Base-by-base conservation (phyloP, 1,140 invertebrate species). In the Drosophila willistoni region DNA sequence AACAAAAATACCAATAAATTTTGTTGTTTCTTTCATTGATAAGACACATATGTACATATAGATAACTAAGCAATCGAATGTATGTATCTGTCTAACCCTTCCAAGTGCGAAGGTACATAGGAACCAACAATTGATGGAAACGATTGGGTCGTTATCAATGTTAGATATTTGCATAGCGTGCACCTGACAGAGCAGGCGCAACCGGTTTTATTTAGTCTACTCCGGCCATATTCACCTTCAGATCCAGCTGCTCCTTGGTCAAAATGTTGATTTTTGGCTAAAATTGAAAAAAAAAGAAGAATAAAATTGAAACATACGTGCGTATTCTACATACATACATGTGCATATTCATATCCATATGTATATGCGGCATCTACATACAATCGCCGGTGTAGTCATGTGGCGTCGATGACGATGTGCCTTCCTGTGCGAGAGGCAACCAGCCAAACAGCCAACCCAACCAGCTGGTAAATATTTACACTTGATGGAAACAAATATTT, bases 381-480 rank as follows among this genome's bases (percentile, higher is more conserved):
- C 34, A 36, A 3, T 36, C 34, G 34, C 34, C 29, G 29, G 34
- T 36, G 14, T 17, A 36, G 55, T 33, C 55, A 36, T 57, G 55
- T 57, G 55, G 33, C 55, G 3, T 36, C 14, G 55, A 17, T 34
- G 25, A 57, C 33, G 14, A 22, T 51, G 55, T 14, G 13, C 25
- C 55, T 57, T 57, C 55, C 55, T 33, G 9, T 57, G 29, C 55
- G 25, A 33, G 54, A 25, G 13, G 5, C 10, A 34, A 60, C 36
- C 57, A 60, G 14, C 14, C 41, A 33, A 33, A 7, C 33, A 33
- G 33, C 33, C 14, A 33, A 60, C 22, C 34, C 14, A 34, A 60
- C 36, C 57, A 60, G 57, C 14, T 61, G 59, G 59, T 42, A 61
- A 61, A 61, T 61, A 61, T 61, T 61, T 61, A 42, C 59, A 25